Evolutionary conservation across 64 coral and sea anemone species (phyloP), one percentile per base, ranked within the genome.

Genomic region (Actinia tenebrosa): DNA sequence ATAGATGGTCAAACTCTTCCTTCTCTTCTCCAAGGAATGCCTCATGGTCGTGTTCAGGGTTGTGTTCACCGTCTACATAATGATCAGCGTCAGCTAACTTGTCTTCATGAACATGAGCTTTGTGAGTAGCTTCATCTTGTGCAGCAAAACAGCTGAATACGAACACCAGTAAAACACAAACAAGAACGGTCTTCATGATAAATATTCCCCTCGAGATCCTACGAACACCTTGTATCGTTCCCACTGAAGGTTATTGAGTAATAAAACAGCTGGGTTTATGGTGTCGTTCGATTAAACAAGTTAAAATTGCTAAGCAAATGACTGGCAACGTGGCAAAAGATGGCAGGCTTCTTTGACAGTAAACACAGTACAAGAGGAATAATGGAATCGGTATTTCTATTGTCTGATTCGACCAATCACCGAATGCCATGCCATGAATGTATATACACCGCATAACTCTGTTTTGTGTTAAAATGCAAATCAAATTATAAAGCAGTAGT

Each of bases 21-120:
- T 99, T 99, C 77, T 89, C 88, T 77, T 88, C 88, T 0, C 97
- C 97, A 7, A 99, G 84, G 60, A 99, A 99, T 15, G 97, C 97
- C 44, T 99, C 97, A 27, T 94, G 93, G 77, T 99, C 97, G 68
- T 95, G 94, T 37, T 99, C 93, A 18, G 91, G 56, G 83, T 87
- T 95, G 14, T 98, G 95, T 45, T 98, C 92, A 44, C 90, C 95
- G 16, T 94, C 84, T 5, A 86, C 87, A 42, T 25, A 64, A 63
- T 98, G 95, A 10, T 99, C 93, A 71, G 94, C 92, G 9, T 93
- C 93, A 18, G 97, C 94, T 16, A 99, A 83, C 11, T 84, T 62
- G 30, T 94, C 93, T 87, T 92, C 61, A 50, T 94, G 86, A 7
- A 89, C 83, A 63, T 99, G 91, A 16, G 90, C 83, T 54, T 90